Conservation (phyloP, 2,888 invertebrate genomes). For the Luperina nickerlii region DNA sequence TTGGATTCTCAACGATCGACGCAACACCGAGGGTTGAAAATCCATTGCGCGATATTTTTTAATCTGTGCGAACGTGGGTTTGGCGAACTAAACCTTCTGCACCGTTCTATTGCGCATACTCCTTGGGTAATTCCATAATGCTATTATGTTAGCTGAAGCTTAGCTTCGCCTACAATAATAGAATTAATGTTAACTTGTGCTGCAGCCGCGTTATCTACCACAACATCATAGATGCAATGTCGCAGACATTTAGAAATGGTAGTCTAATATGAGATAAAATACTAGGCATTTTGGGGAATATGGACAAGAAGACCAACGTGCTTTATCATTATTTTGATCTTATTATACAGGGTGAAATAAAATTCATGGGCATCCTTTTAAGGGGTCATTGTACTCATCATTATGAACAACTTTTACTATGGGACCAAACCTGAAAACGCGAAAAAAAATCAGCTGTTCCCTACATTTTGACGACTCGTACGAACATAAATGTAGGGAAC, state of each 20-base stretch:
- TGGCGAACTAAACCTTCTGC: slow-evolving; percentile 1
- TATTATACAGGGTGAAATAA: too few species aligned
- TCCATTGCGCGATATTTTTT: not conserved
- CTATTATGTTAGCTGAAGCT: slow-evolving; percentile 43
- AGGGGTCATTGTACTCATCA: too few species aligned
- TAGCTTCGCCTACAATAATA: slow-evolving; percentile 29
- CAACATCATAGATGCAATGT: not conserved
- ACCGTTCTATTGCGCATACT: not conserved
- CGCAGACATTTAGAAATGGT: not conserved
- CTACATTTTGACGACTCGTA: too few species aligned
- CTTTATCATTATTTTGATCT: not conserved
- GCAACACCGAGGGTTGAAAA: too few species aligned
- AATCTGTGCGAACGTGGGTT: not conserved
- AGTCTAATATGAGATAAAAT: not conserved
- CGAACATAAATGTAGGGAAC: too few species aligned
- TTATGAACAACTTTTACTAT: too few species aligned
- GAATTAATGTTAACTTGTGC: slow-evolving; percentile 41
- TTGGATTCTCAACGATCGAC: too few species aligned
- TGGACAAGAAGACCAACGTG: not conserved
- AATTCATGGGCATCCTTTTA: too few species aligned
- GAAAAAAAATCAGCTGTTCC: too few species aligned
- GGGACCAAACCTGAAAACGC: too few species aligned
- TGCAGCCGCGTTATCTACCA: not conserved
- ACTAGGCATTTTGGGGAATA: not conserved
- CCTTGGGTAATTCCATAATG: slow-evolving; percentile 32